Base-by-base conservation (phyloP, 2,113 vertebrate species). In the Chaetura pelagica region DNA sequence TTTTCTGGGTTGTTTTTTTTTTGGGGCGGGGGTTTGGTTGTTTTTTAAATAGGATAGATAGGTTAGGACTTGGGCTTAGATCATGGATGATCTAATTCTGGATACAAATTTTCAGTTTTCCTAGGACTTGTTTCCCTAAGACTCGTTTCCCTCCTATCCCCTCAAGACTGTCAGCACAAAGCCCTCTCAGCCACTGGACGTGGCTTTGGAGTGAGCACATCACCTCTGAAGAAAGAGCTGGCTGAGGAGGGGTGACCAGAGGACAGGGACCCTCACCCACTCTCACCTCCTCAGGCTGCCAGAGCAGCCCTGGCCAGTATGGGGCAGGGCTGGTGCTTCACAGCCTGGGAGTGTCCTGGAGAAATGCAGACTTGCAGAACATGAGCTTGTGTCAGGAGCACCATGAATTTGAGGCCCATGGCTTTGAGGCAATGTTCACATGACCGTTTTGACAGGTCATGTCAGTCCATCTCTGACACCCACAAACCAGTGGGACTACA, bases 391-490 rank as follows among this genome's bases (percentile, higher is more conserved):
- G 27, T 75, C 73, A 68, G 77, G 75, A 92, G 24, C 11, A 11
- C 22, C 2, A 2, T 80, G 49, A 4, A 26, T 44, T 84, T 72
- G 42, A 74, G 44, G 24, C 35, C 26, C 32, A 9, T 0, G 0
- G 66, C 66, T 67, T 66, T 58, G n/a, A 62, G 86, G 35, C 35
- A 49, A 42, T 58, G 87, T 96, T 95, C n/a, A 0, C 93, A 83
- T 2, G 40, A 89, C 42, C 4, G 2, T 87, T 71, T 78, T 74
- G 48, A 75, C 42, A 74, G 67, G 34, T 52, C 58, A 12, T 1
- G 10, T 79, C 94, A 92, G 49, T 79, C 76, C 55, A 7, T 79
- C 44, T 87, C 62, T 68, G 64, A 68, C 62, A 68, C 3, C 7
- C 21, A 69, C 8, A 0, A 51, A 69, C 30, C 26, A 8, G 12